A percentile compares a stretch with the other conserved stretches of the same genome.
Evolutionary conservation across 2,888 invertebrate genomes (phyloP).

Genomic region (Drosophila infuscata): DNA sequence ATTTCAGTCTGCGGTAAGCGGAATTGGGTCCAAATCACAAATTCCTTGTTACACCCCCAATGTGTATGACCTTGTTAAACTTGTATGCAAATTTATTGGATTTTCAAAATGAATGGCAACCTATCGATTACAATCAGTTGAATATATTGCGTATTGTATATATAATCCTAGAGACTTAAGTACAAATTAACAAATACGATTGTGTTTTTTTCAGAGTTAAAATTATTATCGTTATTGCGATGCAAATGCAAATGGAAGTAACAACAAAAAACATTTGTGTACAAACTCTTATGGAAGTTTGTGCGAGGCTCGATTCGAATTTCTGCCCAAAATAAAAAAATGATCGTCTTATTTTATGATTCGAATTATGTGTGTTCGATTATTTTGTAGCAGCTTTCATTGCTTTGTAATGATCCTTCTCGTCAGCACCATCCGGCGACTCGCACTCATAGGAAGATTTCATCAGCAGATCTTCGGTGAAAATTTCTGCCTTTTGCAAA

Average conservation of each 20-base stretch:
- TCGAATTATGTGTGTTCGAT: constrained; percentile 33
- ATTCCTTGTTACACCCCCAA: neutral
- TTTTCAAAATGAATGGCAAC: constrained; percentile 56
- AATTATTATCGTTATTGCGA: constrained; percentile 67
- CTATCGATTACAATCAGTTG: constrained; percentile 31
- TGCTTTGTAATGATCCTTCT: constrained; percentile 94
- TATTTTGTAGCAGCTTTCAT: constrained; percentile 87
- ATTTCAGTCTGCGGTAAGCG: neutral
- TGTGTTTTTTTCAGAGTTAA: constrained; percentile 43
- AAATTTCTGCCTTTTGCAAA: constrained; percentile 90
- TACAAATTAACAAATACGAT: constrained; percentile 72
- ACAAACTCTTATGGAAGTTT: constrained; percentile 41
- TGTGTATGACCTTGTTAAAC: neutral
- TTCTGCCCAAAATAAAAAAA: constrained; percentile 25
- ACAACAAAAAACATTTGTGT: constrained; percentile 42
- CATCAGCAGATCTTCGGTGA: constrained; percentile 93
- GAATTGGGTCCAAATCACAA: neutral
- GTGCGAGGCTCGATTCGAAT: constrained; percentile 48
- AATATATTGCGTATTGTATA: constrained; percentile 32
- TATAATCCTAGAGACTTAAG: constrained; percentile 60
- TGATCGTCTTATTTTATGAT: constrained; percentile 29
- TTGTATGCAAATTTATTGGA: constrained; percentile 61
- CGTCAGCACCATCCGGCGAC: constrained; percentile 94
- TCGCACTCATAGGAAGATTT: constrained; percentile 97
- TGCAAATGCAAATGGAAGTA: constrained; percentile 56